These are phyloP conservation scores for Parauchenoglanis ngamensis DNA, from an alignment of 2,797 vertebrate genomes.

Conservation along the genomic window DNA sequence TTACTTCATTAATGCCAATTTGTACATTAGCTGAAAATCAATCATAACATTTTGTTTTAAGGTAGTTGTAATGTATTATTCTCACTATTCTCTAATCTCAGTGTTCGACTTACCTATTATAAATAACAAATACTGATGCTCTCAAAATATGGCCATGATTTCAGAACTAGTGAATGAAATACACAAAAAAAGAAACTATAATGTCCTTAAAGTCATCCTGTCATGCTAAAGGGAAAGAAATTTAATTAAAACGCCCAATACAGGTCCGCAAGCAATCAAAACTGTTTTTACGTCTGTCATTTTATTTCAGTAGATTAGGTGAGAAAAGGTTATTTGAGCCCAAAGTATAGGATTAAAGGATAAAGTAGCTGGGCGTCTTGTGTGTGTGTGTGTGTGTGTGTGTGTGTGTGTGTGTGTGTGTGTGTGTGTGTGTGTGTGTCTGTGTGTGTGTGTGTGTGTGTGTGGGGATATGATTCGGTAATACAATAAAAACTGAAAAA, in stretches of 20 bases:
- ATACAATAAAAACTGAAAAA: conserved; percentile 74
- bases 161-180: neutral
- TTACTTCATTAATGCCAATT: neutral
- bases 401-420: neutral
- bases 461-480: conserved; percentile 74
- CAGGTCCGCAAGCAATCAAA: neutral
- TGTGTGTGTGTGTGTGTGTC: too few species aligned
- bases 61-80: neutral
- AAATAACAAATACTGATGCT: neutral
- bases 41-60: neutral
- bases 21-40: neutral
- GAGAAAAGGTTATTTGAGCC: conserved; percentile 78
- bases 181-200: neutral
- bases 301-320: conserved; percentile 77
- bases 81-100: neutral
- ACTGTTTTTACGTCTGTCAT: conserved; percentile 74
- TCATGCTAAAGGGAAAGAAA: neutral
- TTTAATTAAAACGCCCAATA: neutral
- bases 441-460: too few species aligned
- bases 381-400: neutral
- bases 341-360: conserved; percentile 81
- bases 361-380: conserved; percentile 77
- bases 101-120: neutral
- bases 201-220: neutral
- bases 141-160: neutral